These are phyloP conservation scores for Cyprinus carpio DNA, from an alignment of 2,113 vertebrate genomes.

Conservation along the genomic window DNA sequence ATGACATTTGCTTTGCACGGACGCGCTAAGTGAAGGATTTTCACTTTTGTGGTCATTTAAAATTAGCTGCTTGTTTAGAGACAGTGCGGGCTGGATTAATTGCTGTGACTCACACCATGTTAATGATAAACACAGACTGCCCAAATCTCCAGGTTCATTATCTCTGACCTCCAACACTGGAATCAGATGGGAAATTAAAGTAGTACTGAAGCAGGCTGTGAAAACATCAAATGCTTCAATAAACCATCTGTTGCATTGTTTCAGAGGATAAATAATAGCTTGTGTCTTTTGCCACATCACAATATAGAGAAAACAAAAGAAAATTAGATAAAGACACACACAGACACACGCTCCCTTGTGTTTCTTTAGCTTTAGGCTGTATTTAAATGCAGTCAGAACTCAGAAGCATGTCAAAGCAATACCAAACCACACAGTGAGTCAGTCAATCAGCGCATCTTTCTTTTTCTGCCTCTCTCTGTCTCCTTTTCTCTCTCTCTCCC, in stretches of 20 bases:
- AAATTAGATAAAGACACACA: constrained; percentile 39
- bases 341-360: constrained; percentile 24
- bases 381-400: constrained; percentile 36
- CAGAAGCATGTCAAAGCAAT: constrained; percentile 31
- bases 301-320: constrained; percentile 36
- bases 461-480: constrained; percentile 8
- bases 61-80: constrained; percentile 19
- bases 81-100: not conserved
- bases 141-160: constrained; percentile 12
- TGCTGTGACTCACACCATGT: not conserved
- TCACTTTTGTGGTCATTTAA: not conserved
- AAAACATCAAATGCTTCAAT: constrained; percentile 41
- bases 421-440: constrained; percentile 11
- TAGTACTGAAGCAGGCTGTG: constrained; percentile 23
- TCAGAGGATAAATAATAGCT: constrained; percentile 35
- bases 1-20: constrained; percentile 41
- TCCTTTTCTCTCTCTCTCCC: constrained; percentile 17
- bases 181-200: constrained; percentile 40
- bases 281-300: constrained; percentile 34
- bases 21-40: constrained; percentile 19
- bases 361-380: constrained; percentile 33
- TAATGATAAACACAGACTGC: constrained; percentile 24
- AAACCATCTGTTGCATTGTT: constrained; percentile 49
- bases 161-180: constrained; percentile 8
- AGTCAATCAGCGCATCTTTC: constrained; percentile 1